Percentiles rank a stretch among this genome's conserved stretches.
Evolutionary conservation across 2,888 invertebrate species (phyloP).

Genomic region (Nasonovia ribisnigri): DNA sequence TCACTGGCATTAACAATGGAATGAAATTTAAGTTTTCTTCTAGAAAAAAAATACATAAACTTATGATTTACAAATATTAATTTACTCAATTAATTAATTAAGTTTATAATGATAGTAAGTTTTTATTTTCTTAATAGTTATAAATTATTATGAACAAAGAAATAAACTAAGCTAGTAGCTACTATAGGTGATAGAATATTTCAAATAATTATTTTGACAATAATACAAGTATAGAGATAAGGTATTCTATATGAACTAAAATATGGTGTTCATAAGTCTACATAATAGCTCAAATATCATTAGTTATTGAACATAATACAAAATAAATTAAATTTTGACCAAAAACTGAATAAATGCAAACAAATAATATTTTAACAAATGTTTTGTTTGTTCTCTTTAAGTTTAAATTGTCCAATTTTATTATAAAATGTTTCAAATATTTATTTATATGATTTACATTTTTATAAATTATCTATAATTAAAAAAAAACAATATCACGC

Average conservation of each 20-base stretch:
- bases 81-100: background rate
- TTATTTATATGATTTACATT: background rate
- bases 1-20: conserved; percentile 59
- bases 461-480: background rate
- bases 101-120: background rate
- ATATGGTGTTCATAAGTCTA: background rate
- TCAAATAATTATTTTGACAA: background rate
- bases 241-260: background rate
- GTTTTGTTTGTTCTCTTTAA: background rate
- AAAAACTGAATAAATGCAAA: conserved; percentile 25
- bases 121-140: background rate
- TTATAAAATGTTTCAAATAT: background rate
- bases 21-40: conserved; percentile 45
- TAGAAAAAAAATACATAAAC: background rate
- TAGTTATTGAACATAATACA: background rate
- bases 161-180: background rate
- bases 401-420: background rate
- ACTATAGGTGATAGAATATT: background rate
- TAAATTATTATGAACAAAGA: background rate
- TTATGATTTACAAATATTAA: conserved; percentile 1
- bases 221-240: background rate
- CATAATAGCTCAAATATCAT: background rate
- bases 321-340: conserved; percentile 9
- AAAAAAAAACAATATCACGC: conserved; percentile 4
- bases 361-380: background rate